Evolutionary conservation across 2,888 invertebrate genomes (phyloP).

Genomic region (Synanthedon myopaeformis): DNA sequence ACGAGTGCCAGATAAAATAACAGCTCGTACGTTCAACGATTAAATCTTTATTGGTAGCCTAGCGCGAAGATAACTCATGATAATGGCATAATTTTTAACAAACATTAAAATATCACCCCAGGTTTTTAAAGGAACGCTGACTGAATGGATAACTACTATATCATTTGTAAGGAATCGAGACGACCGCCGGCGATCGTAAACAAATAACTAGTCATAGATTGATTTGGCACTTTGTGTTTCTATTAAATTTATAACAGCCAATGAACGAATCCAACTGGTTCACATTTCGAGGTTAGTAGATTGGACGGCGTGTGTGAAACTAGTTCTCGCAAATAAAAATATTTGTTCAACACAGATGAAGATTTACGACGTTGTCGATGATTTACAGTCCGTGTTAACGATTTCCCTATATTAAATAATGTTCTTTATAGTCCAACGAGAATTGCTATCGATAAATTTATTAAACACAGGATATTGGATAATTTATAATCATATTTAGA

Average conservation of each 20-base stretch:
- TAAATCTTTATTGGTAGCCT: background rate
- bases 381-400: slow-evolving; percentile 14
- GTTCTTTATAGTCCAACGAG: slow-evolving; percentile 7
- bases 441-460: slow-evolving; percentile 8
- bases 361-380: slow-evolving; percentile 28
- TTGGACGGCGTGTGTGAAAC: slow-evolving; percentile 19
- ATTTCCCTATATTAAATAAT: slow-evolving; percentile 6
- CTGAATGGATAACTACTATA: slow-evolving; percentile 1
- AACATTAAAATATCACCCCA: slow-evolving; percentile 7
- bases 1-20: background rate
- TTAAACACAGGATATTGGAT: slow-evolving; percentile 2
- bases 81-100: slow-evolving; percentile 10
- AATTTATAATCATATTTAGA: slow-evolving; percentile 29
- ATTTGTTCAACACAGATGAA: slow-evolving; percentile 30
- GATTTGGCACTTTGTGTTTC: background rate
- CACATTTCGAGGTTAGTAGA: slow-evolving; percentile 35
- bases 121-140: slow-evolving; percentile 5
- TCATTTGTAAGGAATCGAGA: background rate
- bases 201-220: background rate
- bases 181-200: background rate
- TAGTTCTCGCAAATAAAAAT: slow-evolving; percentile 34
- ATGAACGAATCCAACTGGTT: slow-evolving; percentile 19
- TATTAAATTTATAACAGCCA: slow-evolving; percentile 6
- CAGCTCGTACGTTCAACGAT: background rate
- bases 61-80: background rate